Conservation (phyloP, 2,888 invertebrate genomes). For the Antheraea assamensis region DNA sequence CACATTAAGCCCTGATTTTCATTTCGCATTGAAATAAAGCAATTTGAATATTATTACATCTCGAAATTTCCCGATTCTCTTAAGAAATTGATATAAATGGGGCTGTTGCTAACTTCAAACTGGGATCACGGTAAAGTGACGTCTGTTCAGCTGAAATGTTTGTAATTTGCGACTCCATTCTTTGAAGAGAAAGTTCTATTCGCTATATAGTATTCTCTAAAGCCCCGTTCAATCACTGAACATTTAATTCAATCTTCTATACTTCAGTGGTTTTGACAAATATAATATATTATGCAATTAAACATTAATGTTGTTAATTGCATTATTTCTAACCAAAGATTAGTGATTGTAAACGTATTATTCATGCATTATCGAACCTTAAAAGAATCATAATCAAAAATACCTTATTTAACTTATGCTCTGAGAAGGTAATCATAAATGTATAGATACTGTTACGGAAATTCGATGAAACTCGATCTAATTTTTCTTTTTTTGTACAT, state of each 20-base stretch:
- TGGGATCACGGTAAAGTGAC: conserved; percentile 42
- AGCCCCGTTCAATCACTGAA: not conserved
- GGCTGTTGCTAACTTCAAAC: conserved; percentile 39
- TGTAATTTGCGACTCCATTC: conserved; percentile 45
- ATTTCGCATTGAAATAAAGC: conserved; percentile 1
- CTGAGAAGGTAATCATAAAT: too few species aligned
- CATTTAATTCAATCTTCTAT: not conserved
- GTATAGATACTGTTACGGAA: too few species aligned
- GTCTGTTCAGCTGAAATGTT: conserved; percentile 52
- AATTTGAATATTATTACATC: conserved; percentile 17
- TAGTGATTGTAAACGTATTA: too few species aligned
- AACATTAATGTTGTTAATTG: too few species aligned
- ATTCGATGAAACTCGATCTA: too few species aligned
- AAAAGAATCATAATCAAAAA: too few species aligned
- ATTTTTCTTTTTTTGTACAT: too few species aligned
- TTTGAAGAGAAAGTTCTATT: conserved; percentile 7
- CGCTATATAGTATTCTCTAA: not conserved
- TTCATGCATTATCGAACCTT: too few species aligned
- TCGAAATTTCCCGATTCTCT: conserved; percentile 12
- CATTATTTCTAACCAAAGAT: too few species aligned
- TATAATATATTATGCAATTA: not conserved
- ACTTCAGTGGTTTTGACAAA: not conserved
- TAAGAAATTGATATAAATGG: conserved; percentile 31
- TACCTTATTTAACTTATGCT: too few species aligned
- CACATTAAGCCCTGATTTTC: conserved; percentile 12